phyloP scores from a whole-genome alignment of 2,113 vertebrate genomes.

The Tamias sibiricus region DNA sequence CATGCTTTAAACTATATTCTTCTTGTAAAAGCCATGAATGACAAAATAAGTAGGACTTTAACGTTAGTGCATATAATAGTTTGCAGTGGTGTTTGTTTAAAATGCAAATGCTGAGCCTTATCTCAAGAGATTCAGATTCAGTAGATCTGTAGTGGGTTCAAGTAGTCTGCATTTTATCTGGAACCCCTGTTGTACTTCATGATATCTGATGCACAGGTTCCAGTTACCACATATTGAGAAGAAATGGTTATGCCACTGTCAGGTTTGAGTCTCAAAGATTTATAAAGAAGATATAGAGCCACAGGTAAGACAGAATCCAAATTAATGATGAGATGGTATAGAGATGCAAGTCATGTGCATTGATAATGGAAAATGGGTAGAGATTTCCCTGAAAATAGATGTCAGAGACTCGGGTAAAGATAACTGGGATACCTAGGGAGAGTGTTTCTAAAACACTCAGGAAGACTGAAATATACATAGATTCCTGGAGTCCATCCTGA shows the following conservation, averaged over 20 bases:
- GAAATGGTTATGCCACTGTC: neutral
- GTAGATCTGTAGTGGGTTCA: neutral
- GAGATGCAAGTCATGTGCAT: neutral
- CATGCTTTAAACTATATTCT: neutral
- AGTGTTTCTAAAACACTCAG: neutral
- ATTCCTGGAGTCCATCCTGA: neutral
- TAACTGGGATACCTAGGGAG: neutral
- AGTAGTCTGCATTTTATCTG: neutral
- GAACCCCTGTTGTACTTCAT: neutral
- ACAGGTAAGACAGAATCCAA: neutral
- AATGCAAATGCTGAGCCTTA: neutral
- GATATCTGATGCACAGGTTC: neutral
- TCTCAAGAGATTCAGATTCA: neutral
- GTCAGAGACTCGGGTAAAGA: neutral
- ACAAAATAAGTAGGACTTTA: neutral
- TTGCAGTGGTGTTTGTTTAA: neutral
- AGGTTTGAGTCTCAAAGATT: neutral
- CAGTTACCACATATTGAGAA: neutral
- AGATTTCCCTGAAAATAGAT: neutral
- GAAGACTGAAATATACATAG: neutral
- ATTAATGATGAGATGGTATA: neutral
- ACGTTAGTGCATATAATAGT: neutral
- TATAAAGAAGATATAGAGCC: neutral
- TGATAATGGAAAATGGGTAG: neutral
- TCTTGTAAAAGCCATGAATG: neutral